Evolutionary conservation across 2,113 vertebrate species (phyloP).

Genomic region (Setophaga coronata): DNA sequence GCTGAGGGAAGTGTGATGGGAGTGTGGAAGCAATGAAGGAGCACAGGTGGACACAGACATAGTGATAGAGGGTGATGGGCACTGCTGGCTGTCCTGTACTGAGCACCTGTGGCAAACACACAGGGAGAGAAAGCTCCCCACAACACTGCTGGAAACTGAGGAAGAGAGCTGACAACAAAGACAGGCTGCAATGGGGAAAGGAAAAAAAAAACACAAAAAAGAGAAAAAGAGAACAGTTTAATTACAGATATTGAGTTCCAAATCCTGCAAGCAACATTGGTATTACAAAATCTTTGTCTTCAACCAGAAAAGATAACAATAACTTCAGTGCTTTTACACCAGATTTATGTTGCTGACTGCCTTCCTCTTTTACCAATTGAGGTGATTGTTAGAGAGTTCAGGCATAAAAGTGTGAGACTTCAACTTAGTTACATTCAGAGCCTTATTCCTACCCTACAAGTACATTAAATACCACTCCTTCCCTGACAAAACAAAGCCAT

Average conservation of each 20-base stretch:
- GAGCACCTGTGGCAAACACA: slow-evolving; percentile 78
- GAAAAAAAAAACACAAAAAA: not conserved
- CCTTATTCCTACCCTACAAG: not conserved
- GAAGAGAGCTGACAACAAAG: slow-evolving; percentile 84
- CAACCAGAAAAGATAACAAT: not conserved
- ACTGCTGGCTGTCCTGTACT: slow-evolving; percentile 76
- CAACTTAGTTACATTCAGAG: not conserved
- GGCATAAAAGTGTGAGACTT: not conserved
- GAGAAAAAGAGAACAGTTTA: not conserved
- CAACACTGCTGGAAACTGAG: slow-evolving; percentile 81
- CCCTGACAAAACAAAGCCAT: not conserved
- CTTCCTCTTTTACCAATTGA: not conserved
- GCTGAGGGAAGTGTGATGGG: slow-evolving; percentile 74
- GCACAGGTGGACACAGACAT: slow-evolving; percentile 88
- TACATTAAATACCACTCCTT: not conserved
- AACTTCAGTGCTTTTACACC: not conserved
- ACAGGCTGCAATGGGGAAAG: slow-evolving; percentile 64
- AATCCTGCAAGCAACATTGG: not conserved
- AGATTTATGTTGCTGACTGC: not conserved
- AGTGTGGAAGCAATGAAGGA: slow-evolving; percentile 82
- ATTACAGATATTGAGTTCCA: not conserved
- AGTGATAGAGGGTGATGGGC: slow-evolving; percentile 84
- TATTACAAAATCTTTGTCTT: not conserved
- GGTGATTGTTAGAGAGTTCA: not conserved
- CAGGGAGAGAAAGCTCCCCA: slow-evolving; percentile 82